Base-by-base conservation (phyloP, 2,113 vertebrate genomes). In the Myiagra hebetior region DNA sequence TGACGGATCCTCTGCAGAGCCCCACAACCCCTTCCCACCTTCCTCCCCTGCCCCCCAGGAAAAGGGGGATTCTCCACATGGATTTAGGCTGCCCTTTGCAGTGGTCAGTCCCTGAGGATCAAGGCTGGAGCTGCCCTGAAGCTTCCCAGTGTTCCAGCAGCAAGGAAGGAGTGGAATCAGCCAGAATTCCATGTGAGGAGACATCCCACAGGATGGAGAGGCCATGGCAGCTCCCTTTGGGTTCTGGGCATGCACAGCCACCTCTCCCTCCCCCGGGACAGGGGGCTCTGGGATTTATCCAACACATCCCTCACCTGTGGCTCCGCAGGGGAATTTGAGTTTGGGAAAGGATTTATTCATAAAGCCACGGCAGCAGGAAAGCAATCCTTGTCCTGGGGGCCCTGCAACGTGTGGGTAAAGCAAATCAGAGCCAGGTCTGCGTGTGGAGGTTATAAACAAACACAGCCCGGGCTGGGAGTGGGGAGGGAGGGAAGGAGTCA, bases 301-400 rank as follows among this genome's bases (percentile, higher is more conserved):
- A 80, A 28, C 30, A 4, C 4, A 55, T 77, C 82, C 59, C 70
- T 85, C 78, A 84, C 59, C 63, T 15, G 4, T 2, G 68, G 59
- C 82, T 87, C 91, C 19, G 6, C 75, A 17, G 74, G 59, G 91
- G 75, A 23, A 84, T 91, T 87, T 73, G 63, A 62, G 42, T 27
- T 79, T 60, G 75, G 91, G 23, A 80, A 91, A 74, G 90, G 93
- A 94, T 97, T 96, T 95, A 95, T 96, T 96, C 87, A 83, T 59
- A 84, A 94, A 95, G 85, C 65, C 78, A 60, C 22, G 24, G 91
- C 82, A 79, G 80, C 89, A 77, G 82, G 90, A 86, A 88, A 74
- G 59, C 95, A 88, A 88, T 70, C 82, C 87, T 47, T 80, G 95
- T 91, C 93, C 95, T 95, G 89, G 11, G 39, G 92, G 93, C 60